Percentiles rank a stretch among this genome's conserved stretches.
Evolutionary conservation across 2,888 invertebrate genomes (phyloP).

Genomic region (Heliconius cydno): DNA sequence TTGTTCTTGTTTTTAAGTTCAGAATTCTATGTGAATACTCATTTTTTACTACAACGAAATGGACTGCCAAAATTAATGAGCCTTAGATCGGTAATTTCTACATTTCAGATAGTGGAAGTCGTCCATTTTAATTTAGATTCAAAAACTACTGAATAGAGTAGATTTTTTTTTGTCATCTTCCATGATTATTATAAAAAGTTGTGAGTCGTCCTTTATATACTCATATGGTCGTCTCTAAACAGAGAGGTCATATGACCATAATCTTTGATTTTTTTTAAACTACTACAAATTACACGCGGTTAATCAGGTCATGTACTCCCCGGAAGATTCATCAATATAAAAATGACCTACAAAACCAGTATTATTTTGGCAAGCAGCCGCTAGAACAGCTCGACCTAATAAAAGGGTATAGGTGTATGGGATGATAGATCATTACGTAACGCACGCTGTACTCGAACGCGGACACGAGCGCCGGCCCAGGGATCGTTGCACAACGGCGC

Average conservation of each 20-base stretch:
- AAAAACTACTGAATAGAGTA: neutral
- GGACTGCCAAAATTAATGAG: slow-evolving; percentile 2
- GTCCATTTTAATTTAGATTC: neutral
- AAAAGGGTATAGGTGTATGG: slow-evolving; percentile 58
- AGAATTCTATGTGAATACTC: neutral
- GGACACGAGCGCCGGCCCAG: slow-evolving; percentile 60
- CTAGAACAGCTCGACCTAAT: slow-evolving; percentile 76
- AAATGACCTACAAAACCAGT: neutral
- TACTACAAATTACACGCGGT: no score
- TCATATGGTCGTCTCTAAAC: no score
- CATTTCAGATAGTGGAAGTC: neutral
- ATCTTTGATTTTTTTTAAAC: no score
- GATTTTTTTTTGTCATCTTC: neutral
- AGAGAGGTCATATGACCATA: no score
- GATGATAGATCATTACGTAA: slow-evolving; percentile 65
- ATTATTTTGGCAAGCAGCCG: slow-evolving; percentile 58
- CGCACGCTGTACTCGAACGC: slow-evolving; percentile 64
- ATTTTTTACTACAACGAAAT: neutral
- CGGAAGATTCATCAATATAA: neutral
- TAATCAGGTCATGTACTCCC: neutral
- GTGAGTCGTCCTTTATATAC: no score
- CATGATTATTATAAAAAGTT: neutral
- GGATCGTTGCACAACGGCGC: slow-evolving; percentile 63
- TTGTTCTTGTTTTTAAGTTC: neutral
- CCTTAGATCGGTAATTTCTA: neutral